phyloP scores from a whole-genome alignment of 53 echinoderm and acorn worm genomes.

The Henricia sp. region DNA sequence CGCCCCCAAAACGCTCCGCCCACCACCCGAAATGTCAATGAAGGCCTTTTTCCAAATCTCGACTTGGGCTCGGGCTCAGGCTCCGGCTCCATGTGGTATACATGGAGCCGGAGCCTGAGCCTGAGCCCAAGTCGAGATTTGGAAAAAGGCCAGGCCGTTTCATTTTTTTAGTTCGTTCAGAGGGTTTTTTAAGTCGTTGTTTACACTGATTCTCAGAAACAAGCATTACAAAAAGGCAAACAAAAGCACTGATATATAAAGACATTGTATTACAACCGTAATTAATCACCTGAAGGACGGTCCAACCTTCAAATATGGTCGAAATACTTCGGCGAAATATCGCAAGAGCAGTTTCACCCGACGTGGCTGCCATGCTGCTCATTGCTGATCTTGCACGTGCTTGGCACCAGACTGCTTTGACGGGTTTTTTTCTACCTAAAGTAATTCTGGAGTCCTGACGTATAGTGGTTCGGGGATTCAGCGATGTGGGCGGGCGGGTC shows the following conservation, averaged over 20 bases:
- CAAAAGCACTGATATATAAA: not conserved
- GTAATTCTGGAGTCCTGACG: no score
- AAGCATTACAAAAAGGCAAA: not conserved
- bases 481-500: no score
- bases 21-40: not conserved
- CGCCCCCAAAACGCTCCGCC: not conserved
- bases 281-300: conserved; percentile 74
- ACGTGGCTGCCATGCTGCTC: conserved; percentile 44
- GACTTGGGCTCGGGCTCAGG: no score
- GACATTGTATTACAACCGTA: not conserved
- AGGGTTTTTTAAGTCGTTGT: not conserved
- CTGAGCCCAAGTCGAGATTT: no score
- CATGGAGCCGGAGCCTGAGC: no score
- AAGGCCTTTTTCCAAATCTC: no score
- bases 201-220: not conserved
- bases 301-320: conserved; percentile 84
- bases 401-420: no score
- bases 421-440: no score
- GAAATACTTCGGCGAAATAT: conserved; percentile 76
- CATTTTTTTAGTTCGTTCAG: not conserved
- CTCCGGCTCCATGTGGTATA: no score
- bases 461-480: no score
- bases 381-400: not conserved
- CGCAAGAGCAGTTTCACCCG: not conserved
- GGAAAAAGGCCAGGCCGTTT: not conserved